Evolutionary conservation across 2,797 vertebrate genomes (phyloP), one percentile per base, ranked within the genome.

Genomic region (Amazona finschi): DNA sequence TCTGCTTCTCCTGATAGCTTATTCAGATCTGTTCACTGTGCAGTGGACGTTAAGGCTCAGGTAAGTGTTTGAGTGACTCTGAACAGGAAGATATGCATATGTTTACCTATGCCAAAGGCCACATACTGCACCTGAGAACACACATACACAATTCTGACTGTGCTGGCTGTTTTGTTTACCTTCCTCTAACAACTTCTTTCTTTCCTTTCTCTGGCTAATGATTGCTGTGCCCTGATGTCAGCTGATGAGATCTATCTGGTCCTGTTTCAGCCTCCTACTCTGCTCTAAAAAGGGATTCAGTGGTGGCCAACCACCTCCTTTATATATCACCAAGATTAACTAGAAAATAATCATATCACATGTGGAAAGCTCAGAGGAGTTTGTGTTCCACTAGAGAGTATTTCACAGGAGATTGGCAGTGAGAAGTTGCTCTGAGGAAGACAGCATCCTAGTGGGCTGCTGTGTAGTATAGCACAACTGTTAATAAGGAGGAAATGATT

Each of bases 401-500:
- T 80, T 92, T 84, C 15, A 41, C 47, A 24, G 14, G 18, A 78
- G n/a, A 41, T 4, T 18, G 9, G 33, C 38, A 39, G 8, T 28
- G 25, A 28, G n/a, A 88, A 75, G 31, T 19, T 65, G 27, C 20
- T 78, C 19, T 75, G 85, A 94, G 53, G 76, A 88, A 64, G 22
- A 87, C 17, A 77, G 33, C 44, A 74, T 44, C 31, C 43, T 33
- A 50, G 44, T 15, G 52, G 79, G 25, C 49, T 80, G 80, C 52
- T 0, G 0, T 22, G 57, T 69, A 14, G 52, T 70, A 39, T 15
- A 81, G 41, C 70, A 82, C n/a, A 90, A 75, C 50, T 60, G 30
- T 46, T 87, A 95, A 84, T 69, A 75, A 65, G n/a, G 55, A 90
- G 27, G 76, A 94, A 96, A 93, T 69, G 1, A 75, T n/a, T 78